Percentiles rank a stretch among this genome's conserved stretches.
Conservation (phyloP, 2,888 invertebrate genomes). For the Hypercompe scribonia region DNA sequence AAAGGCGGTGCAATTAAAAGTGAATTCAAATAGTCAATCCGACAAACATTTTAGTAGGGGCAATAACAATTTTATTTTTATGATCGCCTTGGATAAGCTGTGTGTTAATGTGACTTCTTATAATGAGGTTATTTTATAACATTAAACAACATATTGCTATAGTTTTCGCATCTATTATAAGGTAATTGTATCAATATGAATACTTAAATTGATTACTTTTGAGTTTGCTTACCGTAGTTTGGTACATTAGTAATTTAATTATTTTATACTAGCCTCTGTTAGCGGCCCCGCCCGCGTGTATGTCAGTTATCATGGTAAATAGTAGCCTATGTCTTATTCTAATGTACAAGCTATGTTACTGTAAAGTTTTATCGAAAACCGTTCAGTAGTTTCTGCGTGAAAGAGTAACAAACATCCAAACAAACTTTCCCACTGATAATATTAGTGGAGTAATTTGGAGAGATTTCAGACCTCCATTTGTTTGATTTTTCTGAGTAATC, state of each 20-base stretch:
- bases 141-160: constrained; percentile 34
- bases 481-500: not conserved
- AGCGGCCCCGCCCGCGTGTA: too few relatives aligned
- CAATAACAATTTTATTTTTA: constrained; percentile 63
- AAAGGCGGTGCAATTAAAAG: constrained; percentile 61
- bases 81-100: constrained; percentile 41
- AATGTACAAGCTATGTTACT: too few relatives aligned
- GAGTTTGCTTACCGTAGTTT: not conserved
- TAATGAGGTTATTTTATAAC: constrained; percentile 37
- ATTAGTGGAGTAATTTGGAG: not conserved
- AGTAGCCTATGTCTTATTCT: too few relatives aligned
- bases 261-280: too few relatives aligned
- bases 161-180: constrained; percentile 41
- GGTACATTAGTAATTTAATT: too few relatives aligned
- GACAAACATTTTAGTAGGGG: constrained; percentile 49
- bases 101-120: constrained; percentile 49
- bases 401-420: too few relatives aligned
- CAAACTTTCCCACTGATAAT: too few relatives aligned
- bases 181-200: constrained; percentile 22
- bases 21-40: constrained; percentile 61
- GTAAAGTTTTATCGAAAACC: too few relatives aligned
- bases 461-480: not conserved
- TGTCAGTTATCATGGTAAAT: too few relatives aligned
- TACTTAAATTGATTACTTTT: constrained; percentile 4
- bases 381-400: too few relatives aligned